Conservation (phyloP, 1,140 invertebrate genomes). For the Heliconius hewitsoni region DNA sequence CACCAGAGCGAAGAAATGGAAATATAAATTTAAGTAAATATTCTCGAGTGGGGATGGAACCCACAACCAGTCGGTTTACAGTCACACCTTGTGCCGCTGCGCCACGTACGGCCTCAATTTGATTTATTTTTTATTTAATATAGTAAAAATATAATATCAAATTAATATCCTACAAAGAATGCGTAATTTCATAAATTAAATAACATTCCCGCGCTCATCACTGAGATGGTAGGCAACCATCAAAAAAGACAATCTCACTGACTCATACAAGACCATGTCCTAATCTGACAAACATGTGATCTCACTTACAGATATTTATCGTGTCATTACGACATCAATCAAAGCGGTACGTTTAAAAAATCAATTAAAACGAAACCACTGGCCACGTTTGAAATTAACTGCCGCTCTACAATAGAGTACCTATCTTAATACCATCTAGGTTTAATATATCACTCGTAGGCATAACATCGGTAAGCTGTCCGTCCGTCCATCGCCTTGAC, state of each 20-base stretch:
- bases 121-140: too few species aligned
- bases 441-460: constrained; percentile 55
- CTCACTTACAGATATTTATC: constrained; percentile 8
- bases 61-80: too few species aligned
- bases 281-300: constrained; percentile 9
- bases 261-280: constrained; percentile 5
- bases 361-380: constrained; percentile 23
- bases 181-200: not conserved
- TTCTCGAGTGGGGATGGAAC: too few species aligned
- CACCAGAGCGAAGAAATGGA: too few species aligned
- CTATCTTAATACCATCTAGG: constrained; percentile 56
- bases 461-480: constrained; percentile 48
- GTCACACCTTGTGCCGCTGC: too few species aligned
- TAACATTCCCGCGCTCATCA: not conserved
- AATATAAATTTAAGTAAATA: too few species aligned
- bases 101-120: too few species aligned
- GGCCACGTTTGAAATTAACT: constrained; percentile 40
- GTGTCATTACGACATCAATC: constrained; percentile 11
- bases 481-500: constrained; percentile 49
- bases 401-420: constrained; percentile 21
- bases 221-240: not conserved
- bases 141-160: not conserved
- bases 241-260: constrained; percentile 1
- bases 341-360: constrained; percentile 19
- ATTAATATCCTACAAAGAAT: not conserved